These are phyloP conservation scores for Campoletis raptor DNA, from an alignment of 2,888 invertebrate genomes.

Conservation along the genomic window DNA sequence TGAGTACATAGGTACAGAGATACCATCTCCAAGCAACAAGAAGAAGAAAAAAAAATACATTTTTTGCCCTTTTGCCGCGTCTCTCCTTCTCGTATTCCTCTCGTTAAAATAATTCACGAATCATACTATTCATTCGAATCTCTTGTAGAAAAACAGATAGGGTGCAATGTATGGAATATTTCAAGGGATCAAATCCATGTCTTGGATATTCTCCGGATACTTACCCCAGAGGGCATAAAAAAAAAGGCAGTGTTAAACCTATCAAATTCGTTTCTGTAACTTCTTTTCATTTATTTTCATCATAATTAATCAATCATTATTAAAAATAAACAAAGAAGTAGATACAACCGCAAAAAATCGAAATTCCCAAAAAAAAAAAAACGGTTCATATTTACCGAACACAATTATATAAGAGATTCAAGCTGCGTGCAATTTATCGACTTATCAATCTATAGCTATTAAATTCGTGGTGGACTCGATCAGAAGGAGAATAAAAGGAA, in stretches of 20 bases:
- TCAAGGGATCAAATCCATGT: background rate
- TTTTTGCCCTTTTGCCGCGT: background rate
- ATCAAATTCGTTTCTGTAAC: no score
- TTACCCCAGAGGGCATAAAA: background rate
- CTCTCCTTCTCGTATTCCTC: background rate
- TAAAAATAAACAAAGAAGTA: background rate
- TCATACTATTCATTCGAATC: slow-evolving; percentile 2
- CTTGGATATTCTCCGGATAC: background rate
- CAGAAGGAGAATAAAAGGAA: background rate
- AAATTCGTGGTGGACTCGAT: slow-evolving; percentile 54
- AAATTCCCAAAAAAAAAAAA: background rate
- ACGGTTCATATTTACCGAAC: background rate
- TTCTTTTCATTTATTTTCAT: no score
- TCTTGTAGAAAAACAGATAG: background rate
- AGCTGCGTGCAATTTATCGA: background rate
- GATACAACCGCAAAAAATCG: background rate
- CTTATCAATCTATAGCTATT: slow-evolving; percentile 57
- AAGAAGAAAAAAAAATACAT: background rate
- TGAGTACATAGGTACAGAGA: slow-evolving; percentile 45
- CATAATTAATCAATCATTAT: no score
- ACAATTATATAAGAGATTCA: background rate
- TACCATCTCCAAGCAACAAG: background rate
- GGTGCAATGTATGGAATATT: background rate
- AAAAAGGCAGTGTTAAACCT: background rate
- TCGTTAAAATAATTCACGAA: slow-evolving; percentile 25